phyloP scores from a whole-genome alignment of 2,797 vertebrate genomes.

The Aeoliscus strigatus region DNA sequence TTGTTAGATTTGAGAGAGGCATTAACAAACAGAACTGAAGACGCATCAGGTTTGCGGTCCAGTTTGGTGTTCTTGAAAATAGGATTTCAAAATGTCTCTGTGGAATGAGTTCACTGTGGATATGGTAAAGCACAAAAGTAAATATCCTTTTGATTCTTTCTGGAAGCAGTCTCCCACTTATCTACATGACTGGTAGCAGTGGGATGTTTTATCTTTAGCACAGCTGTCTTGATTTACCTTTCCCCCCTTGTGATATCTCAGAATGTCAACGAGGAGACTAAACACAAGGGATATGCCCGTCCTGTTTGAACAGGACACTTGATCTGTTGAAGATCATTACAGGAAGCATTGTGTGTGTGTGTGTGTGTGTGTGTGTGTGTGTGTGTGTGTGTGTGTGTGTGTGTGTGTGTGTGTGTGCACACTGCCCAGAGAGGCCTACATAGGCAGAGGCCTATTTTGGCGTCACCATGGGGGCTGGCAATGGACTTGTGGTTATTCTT shows the following conservation, averaged over 20 bases:
- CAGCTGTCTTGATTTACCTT: conserved; percentile 59
- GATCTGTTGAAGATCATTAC: conserved; percentile 20
- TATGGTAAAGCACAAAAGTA: conserved; percentile 31
- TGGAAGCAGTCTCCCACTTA: conserved; percentile 18
- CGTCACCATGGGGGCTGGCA: conserved; percentile 40
- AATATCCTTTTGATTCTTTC: conserved; percentile 19
- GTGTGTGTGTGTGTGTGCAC: conserved; percentile 1
- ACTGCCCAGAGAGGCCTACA: conserved; percentile 15
- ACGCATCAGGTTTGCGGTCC: conserved; percentile 10
- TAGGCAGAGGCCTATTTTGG: conserved; percentile 46
- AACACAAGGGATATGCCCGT: conserved; percentile 48
- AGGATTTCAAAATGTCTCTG: conserved; percentile 4
- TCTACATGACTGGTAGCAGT: conserved; percentile 44
- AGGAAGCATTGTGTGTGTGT: conserved; percentile 31
- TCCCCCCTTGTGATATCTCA: conserved; percentile 47
- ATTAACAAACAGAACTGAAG: conserved; percentile 8
- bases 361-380: not conserved
- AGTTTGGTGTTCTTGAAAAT: conserved; percentile 15
- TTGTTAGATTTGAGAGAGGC: conserved; percentile 13
- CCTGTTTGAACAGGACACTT: no score
- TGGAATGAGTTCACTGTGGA: conserved; percentile 8
- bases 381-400: conserved; percentile 21
- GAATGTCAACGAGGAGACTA: conserved; percentile 57
- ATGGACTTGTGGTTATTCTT: conserved; percentile 55
- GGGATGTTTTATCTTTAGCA: conserved; percentile 46